phyloP scores from a whole-genome alignment of 1,140 invertebrate species.

The Drosophila tsacasi region DNA sequence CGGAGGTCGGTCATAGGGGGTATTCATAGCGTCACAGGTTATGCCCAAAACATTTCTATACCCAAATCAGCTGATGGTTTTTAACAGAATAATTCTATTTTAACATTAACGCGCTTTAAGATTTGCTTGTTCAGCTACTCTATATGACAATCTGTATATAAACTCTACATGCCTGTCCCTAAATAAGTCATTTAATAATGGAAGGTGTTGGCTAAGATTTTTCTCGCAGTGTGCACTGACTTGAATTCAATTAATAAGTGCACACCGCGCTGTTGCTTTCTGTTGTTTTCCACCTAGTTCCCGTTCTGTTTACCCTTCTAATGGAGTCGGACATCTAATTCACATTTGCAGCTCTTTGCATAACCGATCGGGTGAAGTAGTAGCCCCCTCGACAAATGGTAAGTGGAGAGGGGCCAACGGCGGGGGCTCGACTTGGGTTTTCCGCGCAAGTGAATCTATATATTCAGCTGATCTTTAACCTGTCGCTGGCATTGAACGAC shows the following conservation, averaged over 20 bases:
- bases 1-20: too few species aligned
- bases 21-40: too few species aligned
- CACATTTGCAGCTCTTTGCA: slow-evolving; percentile 49
- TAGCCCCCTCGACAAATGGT: slow-evolving; percentile 7
- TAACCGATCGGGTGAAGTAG: slow-evolving; percentile 42
- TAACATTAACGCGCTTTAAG: too few species aligned
- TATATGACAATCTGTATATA: background rate
- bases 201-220: background rate
- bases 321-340: slow-evolving; percentile 62
- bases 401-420: slow-evolving; percentile 11
- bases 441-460: slow-evolving; percentile 39
- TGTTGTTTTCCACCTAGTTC: slow-evolving; percentile 18
- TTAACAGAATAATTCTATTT: too few species aligned
- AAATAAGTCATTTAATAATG: background rate
- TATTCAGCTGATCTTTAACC: slow-evolving; percentile 40
- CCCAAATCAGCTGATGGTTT: too few species aligned
- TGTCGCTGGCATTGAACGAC: slow-evolving; percentile 18
- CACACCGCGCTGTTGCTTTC: slow-evolving; percentile 19
- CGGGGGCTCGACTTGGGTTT: slow-evolving; percentile 45
- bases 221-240: slow-evolving; percentile 8
- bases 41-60: too few species aligned
- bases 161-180: background rate
- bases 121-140: background rate
- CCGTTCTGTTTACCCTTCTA: slow-evolving; percentile 64
- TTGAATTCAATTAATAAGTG: slow-evolving; percentile 51